These are phyloP conservation scores for Embiotoca jacksoni DNA, from an alignment of 2,113 vertebrate species.

Conservation along the genomic window DNA sequence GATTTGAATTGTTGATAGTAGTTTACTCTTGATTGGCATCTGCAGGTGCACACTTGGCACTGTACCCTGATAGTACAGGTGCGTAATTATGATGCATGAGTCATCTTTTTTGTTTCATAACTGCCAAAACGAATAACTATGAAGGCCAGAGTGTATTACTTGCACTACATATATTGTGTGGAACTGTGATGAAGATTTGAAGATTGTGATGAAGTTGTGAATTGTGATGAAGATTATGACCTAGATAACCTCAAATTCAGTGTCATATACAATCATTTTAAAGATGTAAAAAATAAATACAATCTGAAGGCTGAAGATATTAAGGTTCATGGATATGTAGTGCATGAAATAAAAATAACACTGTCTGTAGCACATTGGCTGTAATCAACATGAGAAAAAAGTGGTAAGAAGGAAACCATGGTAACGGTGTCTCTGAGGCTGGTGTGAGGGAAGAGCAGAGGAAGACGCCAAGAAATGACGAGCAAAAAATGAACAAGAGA, in stretches of 20 bases:
- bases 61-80: not conserved
- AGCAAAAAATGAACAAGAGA: not conserved
- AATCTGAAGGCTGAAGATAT: not conserved
- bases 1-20: not conserved
- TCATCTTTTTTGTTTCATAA: not conserved
- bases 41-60: slow-evolving; percentile 11
- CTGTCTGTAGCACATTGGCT: slow-evolving; percentile 2
- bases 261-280: not conserved
- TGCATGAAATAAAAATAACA: not conserved
- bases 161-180: not conserved
- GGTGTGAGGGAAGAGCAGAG: slow-evolving; percentile 23
- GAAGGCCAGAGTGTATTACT: slow-evolving; percentile 3
- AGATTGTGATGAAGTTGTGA: not conserved
- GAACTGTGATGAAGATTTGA: not conserved
- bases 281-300: not conserved
- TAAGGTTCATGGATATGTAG: not conserved
- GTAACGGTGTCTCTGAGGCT: slow-evolving; percentile 32
- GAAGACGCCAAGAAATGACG: not conserved
- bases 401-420: slow-evolving; percentile 41
- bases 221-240: not conserved
- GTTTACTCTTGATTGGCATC: slow-evolving; percentile 6
- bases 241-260: not conserved
- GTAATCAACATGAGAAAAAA: slow-evolving; percentile 22
- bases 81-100: not conserved
- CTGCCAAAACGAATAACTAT: not conserved